Conservation (phyloP, 1,140 invertebrate genomes). For the Drosophila chauvacae region DNA sequence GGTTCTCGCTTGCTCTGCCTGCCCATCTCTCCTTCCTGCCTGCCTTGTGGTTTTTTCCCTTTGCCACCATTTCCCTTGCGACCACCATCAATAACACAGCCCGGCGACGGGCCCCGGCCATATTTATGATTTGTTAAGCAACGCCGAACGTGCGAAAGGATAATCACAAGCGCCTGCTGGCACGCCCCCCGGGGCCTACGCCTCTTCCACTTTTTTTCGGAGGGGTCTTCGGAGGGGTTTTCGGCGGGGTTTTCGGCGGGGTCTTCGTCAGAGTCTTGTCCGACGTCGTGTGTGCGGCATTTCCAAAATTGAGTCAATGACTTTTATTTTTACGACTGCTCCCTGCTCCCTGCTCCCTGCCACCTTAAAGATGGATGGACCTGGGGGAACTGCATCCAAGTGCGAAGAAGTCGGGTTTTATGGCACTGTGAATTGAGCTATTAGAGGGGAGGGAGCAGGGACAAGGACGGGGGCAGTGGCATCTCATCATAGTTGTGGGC, state of each 20-base stretch:
- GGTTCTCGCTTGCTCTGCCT: conserved; percentile 29
- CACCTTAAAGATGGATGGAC: background rate
- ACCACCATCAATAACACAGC: conserved; percentile 76
- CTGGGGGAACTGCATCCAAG: conserved; percentile 15
- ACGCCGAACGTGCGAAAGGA: conserved; percentile 81
- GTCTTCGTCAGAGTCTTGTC: background rate
- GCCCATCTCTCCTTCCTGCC: background rate
- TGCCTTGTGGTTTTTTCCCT: conserved; percentile 35
- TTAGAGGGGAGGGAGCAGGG: conserved; percentile 27
- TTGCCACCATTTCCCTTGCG: conserved; percentile 31
- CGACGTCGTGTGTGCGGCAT: conserved; percentile 78
- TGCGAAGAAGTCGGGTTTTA: conserved; percentile 39
- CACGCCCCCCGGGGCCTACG: conserved; percentile 59
- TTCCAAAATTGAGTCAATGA: conserved; percentile 82
- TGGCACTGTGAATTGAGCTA: conserved; percentile 73
- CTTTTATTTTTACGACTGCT: conserved; percentile 76
- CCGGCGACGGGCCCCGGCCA: conserved; percentile 60
- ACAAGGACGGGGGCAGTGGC: background rate
- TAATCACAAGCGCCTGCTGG: conserved; percentile 80
- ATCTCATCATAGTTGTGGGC: conserved; percentile 3
- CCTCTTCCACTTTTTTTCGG: conserved; percentile 7
- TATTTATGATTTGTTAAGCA: conserved; percentile 83
- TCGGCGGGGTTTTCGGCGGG: background rate
- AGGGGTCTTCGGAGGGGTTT: background rate
- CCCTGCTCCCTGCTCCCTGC: background rate